phyloP scores from a whole-genome alignment of 2,888 invertebrate genomes.

The Himalopsyche japonica region DNA sequence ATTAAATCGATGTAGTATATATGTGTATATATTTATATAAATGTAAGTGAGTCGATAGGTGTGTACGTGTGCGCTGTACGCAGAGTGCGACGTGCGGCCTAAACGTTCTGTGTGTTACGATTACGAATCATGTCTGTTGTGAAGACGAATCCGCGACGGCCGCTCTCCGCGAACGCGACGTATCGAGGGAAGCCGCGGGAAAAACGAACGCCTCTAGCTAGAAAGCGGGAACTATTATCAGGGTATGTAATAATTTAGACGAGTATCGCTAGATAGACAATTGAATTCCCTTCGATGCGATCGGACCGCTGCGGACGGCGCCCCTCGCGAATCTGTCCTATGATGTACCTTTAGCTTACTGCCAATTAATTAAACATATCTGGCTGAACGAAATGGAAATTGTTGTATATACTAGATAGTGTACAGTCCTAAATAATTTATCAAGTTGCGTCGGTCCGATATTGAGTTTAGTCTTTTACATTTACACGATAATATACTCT shows the following conservation, averaged over 20 bases:
- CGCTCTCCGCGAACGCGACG: neutral
- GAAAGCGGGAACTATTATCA: slow-evolving; percentile 34
- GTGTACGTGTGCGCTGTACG: slow-evolving; percentile 12
- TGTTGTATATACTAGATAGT: slow-evolving; percentile 65
- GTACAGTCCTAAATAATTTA: slow-evolving; percentile 64
- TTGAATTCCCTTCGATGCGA: slow-evolving; percentile 32
- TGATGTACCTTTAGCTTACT: slow-evolving; percentile 59
- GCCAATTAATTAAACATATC: slow-evolving; percentile 42
- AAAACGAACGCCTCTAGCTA: neutral
- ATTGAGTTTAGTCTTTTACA: slow-evolving; percentile 60
- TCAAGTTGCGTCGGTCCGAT: slow-evolving; percentile 64
- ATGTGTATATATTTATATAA: slow-evolving; percentile 40
- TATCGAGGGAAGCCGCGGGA: neutral
- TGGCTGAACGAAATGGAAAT: slow-evolving; percentile 41
- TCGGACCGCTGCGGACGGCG: slow-evolving; percentile 15
- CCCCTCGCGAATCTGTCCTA: slow-evolving; percentile 41
- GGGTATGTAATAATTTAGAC: slow-evolving; percentile 40
- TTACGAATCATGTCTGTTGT: slow-evolving; percentile 32
- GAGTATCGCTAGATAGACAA: slow-evolving; percentile 40
- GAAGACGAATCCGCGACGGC: slow-evolving; percentile 12
- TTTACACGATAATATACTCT: slow-evolving; percentile 43
- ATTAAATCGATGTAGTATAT: slow-evolving; percentile 40
- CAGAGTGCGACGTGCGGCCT: neutral
- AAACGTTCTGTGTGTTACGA: slow-evolving; percentile 25
- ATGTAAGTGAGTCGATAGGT: slow-evolving; percentile 36